Conservation (phyloP, 1,140 invertebrate genomes). For the Bombus superbus region DNA sequence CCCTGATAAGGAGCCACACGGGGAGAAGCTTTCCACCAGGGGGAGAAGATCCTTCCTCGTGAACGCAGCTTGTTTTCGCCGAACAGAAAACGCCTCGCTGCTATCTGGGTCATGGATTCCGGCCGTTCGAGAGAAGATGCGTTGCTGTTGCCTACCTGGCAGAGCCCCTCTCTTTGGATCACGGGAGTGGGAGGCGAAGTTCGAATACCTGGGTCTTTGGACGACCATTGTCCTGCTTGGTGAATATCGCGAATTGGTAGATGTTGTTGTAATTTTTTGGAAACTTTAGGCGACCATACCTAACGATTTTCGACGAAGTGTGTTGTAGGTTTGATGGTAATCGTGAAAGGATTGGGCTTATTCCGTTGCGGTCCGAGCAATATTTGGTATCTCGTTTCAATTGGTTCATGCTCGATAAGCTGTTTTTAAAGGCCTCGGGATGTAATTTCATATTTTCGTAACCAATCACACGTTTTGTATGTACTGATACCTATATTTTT, state of each 20-base stretch:
- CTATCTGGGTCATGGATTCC: constrained; percentile 66
- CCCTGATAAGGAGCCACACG: constrained; percentile 22
- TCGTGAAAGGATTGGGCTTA: too few relatives aligned
- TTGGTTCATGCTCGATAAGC: too few relatives aligned
- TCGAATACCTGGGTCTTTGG: background rate
- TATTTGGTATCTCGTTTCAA: background rate
- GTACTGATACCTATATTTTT: too few relatives aligned
- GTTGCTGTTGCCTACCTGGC: constrained; percentile 29
- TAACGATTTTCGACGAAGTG: too few relatives aligned
- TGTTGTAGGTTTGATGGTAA: too few relatives aligned
- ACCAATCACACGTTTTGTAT: too few relatives aligned
- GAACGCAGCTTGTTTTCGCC: constrained; percentile 40
- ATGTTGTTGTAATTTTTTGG: too few relatives aligned
- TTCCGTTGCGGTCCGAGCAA: background rate
- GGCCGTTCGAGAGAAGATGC: constrained; percentile 53
- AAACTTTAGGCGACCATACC: too few relatives aligned
- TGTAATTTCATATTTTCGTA: background rate
- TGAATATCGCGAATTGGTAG: too few relatives aligned
- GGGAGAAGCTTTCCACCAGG: constrained; percentile 1
- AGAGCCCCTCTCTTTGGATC: background rate
- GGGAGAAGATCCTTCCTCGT: constrained; percentile 48
- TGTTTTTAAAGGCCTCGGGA: background rate
- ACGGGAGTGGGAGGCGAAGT: background rate
- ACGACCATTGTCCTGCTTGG: background rate
- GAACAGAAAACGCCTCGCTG: constrained; percentile 46